Percentiles rank a stretch among this genome's conserved stretches.
These are phyloP conservation scores for Glyptemys insculpta DNA, from an alignment of 2,797 vertebrate species.

Conservation along the genomic window DNA sequence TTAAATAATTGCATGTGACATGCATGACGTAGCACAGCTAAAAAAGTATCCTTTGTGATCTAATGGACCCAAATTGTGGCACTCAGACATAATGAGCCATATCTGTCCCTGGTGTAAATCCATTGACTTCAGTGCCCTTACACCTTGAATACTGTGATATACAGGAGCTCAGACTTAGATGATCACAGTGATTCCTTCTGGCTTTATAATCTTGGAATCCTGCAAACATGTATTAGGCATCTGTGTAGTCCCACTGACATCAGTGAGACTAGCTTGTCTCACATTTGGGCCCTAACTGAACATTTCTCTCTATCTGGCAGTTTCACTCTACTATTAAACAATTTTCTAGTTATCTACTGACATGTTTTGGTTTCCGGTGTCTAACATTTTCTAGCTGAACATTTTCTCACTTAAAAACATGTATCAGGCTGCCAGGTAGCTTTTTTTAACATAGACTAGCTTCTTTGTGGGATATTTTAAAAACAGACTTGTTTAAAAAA, in stretches of 20 bases:
- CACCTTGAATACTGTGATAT: not conserved
- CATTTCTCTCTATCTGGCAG: not conserved
- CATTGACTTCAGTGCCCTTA: not conserved
- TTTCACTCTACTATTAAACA: not conserved
- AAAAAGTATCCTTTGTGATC: not conserved
- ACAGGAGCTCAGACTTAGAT: not conserved
- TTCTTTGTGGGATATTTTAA: conserved; percentile 11
- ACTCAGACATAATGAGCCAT: not conserved
- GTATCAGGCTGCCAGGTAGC: not conserved
- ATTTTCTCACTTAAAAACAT: not conserved
- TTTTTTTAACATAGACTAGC: not conserved
- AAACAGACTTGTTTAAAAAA: not conserved
- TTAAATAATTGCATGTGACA: not conserved
- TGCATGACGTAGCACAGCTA: not conserved
- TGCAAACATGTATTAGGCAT: not conserved
- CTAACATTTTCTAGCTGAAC: not conserved
- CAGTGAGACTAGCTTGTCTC: not conserved
- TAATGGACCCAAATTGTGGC: not conserved
- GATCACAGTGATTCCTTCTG: not conserved
- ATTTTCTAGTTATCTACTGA: not conserved
- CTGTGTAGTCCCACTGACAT: not conserved
- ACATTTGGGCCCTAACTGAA: too few species aligned
- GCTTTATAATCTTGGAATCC: not conserved
- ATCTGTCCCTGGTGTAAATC: not conserved
- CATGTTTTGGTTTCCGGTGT: not conserved